Percentiles rank a stretch among this genome's conserved stretches.
Evolutionary conservation across 2,113 vertebrate species (phyloP).

Genomic region (Ciconia maguari): DNA sequence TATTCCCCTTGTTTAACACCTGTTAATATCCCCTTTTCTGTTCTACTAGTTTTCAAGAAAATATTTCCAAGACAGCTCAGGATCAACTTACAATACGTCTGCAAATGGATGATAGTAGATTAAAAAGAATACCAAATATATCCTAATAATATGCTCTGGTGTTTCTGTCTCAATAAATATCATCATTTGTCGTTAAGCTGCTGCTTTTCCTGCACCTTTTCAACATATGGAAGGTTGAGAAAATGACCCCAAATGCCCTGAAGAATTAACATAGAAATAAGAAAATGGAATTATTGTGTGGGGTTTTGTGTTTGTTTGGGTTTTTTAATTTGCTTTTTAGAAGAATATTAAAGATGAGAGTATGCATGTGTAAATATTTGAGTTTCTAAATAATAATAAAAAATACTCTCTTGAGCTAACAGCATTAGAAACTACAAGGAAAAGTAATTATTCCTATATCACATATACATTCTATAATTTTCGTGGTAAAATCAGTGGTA

Average conservation of each 20-base stretch:
- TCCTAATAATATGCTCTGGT: not conserved
- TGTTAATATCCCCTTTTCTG: not conserved
- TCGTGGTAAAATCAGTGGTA: not conserved
- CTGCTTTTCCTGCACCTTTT: slow-evolving; percentile 57
- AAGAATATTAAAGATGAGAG: not conserved
- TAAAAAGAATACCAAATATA: slow-evolving; percentile 9
- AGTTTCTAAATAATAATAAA: not conserved
- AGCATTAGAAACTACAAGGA: not conserved
- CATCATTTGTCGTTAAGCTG: slow-evolving; percentile 33
- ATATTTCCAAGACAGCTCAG: not conserved
- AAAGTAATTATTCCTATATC: not conserved
- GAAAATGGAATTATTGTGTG: not conserved
- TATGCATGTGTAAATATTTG: not conserved
- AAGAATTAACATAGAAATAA: not conserved
- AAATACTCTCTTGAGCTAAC: not conserved
- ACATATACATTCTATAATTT: not conserved
- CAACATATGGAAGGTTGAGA: slow-evolving; percentile 36
- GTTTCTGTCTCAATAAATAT: slow-evolving; percentile 68
- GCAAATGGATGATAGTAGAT: not conserved
- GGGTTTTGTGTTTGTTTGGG: too few relatives aligned
- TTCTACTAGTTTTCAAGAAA: not conserved
- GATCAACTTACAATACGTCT: not conserved
- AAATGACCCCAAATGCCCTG: slow-evolving; percentile 30
- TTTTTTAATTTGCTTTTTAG: not conserved
- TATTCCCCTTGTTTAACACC: not conserved